phyloP scores from a whole-genome alignment of 2,113 vertebrate species.

The Callipepla squamata region DNA sequence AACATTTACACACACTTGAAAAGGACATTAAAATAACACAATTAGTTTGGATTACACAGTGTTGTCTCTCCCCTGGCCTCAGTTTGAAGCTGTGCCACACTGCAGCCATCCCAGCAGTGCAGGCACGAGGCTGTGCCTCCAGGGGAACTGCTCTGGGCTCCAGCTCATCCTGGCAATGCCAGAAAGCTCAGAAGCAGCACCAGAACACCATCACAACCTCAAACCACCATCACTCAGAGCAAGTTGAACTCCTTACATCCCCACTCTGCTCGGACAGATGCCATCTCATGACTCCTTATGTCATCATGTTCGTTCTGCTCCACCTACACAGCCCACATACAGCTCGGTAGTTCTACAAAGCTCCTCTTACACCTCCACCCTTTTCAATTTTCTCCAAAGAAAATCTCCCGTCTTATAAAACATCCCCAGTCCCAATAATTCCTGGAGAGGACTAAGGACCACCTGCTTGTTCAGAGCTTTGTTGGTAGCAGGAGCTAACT shows the following conservation, averaged over 20 bases:
- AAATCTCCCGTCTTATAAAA: background rate
- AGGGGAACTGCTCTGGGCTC: background rate
- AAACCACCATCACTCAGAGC: background rate
- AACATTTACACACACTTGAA: slow-evolving; percentile 26
- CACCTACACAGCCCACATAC: rapidly evolving
- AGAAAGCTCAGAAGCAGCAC: background rate
- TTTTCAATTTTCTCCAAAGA: background rate
- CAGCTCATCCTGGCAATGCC: background rate
- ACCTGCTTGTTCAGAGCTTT: background rate
- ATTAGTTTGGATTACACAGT: background rate
- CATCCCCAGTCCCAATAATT: rapidly evolving
- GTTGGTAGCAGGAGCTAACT: background rate
- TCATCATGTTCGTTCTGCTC: background rate
- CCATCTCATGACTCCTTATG: background rate
- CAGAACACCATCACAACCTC: background rate
- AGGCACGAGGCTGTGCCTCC: background rate
- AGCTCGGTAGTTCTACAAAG: background rate
- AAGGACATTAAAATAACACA: background rate
- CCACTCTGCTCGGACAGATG: background rate
- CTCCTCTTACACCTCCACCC: background rate
- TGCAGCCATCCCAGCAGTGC: background rate
- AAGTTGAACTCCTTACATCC: background rate
- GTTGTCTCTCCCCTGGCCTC: background rate
- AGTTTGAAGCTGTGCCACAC: background rate
- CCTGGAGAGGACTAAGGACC: background rate